Evolutionary conservation across 2,797 vertebrate genomes (phyloP).

Genomic region (Gobio occitaniae): DNA sequence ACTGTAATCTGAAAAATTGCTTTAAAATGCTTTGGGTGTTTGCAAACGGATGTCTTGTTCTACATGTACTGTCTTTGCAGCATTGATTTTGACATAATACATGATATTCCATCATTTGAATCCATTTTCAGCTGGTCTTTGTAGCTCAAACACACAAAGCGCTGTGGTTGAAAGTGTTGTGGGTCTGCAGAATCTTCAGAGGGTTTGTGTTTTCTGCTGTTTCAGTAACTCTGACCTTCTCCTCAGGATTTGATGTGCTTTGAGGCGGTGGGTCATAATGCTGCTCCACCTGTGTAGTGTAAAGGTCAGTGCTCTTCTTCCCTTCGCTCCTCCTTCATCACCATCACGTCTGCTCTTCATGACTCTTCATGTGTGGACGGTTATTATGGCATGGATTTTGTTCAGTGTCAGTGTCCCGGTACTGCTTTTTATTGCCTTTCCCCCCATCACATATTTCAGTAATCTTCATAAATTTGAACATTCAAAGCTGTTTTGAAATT

Average conservation of each 20-base stretch:
- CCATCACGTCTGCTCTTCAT: neutral
- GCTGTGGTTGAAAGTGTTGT: neutral
- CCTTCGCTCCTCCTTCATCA: conserved; percentile 63
- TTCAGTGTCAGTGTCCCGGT: neutral
- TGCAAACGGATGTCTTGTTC: neutral
- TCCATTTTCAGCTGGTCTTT: neutral
- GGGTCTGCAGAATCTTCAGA: no score
- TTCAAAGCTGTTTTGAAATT: neutral
- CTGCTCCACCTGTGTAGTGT: conserved; percentile 99
- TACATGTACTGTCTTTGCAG: neutral
- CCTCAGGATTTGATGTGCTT: conserved; percentile 95
- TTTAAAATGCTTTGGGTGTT: neutral
- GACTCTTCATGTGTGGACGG: neutral
- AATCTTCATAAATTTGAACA: neutral
- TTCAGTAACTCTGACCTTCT: conserved; percentile 89
- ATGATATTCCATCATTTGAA: neutral
- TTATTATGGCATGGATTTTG: neutral
- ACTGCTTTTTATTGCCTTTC: neutral
- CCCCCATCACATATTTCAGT: neutral
- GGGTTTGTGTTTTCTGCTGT: neutral
- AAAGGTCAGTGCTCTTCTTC: conserved; percentile 95
- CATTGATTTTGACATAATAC: neutral
- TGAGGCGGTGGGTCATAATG: conserved; percentile 96
- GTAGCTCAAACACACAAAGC: neutral
- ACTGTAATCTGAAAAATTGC: neutral